Conservation (phyloP, 2,113 vertebrate genomes). For the Eptatretus burgeri region DNA sequence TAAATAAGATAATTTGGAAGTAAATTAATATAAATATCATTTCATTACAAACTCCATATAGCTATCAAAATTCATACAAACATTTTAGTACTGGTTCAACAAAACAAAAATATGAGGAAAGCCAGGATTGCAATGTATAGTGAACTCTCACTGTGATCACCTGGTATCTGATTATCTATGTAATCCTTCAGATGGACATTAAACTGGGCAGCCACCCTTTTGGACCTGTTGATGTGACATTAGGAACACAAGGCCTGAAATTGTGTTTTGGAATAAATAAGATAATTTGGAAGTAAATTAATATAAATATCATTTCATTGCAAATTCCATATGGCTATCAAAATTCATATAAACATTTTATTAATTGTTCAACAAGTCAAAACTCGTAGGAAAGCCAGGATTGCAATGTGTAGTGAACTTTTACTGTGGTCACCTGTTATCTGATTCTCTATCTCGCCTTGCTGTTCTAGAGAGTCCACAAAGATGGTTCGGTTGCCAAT, state of each 20-base stretch:
- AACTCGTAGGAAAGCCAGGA: background rate
- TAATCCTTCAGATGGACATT: too few relatives aligned
- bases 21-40: slow-evolving; percentile 4
- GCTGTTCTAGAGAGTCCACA: slow-evolving; percentile 94
- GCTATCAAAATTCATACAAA: background rate
- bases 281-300: background rate
- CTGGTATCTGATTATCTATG: slow-evolving; percentile 97
- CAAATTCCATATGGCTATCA: background rate
- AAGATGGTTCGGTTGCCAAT: slow-evolving; percentile 87
- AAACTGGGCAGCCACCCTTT: too few relatives aligned
- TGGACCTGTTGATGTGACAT: too few relatives aligned
- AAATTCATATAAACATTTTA: background rate
- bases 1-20: too few relatives aligned
- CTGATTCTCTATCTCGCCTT: slow-evolving; percentile 90
- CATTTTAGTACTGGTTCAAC: background rate
- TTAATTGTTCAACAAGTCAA: background rate
- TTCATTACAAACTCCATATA: background rate
- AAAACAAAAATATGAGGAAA: background rate
- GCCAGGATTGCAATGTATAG: background rate
- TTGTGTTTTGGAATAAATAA: too few relatives aligned
- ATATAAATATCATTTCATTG: background rate
- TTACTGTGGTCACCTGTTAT: slow-evolving; percentile 42
- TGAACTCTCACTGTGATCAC: slow-evolving; percentile 15
- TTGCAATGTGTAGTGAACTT: background rate
- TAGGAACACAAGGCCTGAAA: too few relatives aligned